These are phyloP conservation scores for Sepioteuthis lessoniana DNA, from an alignment of 2,888 invertebrate genomes.

Conservation along the genomic window DNA sequence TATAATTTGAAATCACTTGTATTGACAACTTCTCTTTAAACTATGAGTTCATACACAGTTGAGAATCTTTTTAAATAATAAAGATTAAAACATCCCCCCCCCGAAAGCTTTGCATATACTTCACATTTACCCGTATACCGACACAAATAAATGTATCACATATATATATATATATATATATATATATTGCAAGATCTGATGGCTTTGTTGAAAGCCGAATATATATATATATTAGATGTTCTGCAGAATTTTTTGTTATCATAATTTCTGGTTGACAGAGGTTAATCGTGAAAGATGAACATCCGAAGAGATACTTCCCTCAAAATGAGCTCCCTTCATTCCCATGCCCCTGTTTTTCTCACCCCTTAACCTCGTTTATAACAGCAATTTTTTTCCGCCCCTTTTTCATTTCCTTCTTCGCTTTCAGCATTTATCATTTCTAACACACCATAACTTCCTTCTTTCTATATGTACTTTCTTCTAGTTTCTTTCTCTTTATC, in stretches of 20 bases:
- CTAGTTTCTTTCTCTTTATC: neutral
- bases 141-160: neutral
- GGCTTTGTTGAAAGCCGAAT: neutral
- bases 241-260: neutral
- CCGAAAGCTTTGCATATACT: too few species aligned
- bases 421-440: too few species aligned
- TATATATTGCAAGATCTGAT: neutral
- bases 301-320: neutral
- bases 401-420: neutral
- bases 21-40: too few species aligned
- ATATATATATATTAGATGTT: neutral
- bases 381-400: neutral
- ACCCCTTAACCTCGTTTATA: neutral
- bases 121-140: too few species aligned
- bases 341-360: neutral
- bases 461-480: too few species aligned
- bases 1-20: too few species aligned
- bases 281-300: constrained; percentile 33
- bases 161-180: neutral
- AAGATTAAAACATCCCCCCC: too few species aligned
- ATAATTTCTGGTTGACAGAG: constrained; percentile 23
- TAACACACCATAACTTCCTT: too few species aligned
- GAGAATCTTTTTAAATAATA: too few species aligned
- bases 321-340: neutral
- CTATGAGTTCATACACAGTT: too few species aligned